Evolutionary conservation across 2,113 vertebrate species (phyloP).

Genomic region (Notothenia coriiceps): DNA sequence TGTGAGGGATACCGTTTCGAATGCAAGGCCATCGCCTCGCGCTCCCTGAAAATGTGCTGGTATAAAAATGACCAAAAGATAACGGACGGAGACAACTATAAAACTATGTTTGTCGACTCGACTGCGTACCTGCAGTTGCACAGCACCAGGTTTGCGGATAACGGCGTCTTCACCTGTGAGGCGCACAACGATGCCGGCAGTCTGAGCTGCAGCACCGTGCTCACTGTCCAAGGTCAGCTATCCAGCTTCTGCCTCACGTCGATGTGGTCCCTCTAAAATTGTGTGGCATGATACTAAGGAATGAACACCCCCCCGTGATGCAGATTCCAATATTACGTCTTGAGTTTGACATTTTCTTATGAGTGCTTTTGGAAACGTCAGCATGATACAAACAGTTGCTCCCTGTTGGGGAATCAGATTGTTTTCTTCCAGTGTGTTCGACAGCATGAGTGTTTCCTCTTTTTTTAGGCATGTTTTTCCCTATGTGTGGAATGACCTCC

Average conservation of each 20-base stretch:
- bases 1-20: slow-evolving; percentile 88
- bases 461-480: background rate
- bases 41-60: slow-evolving; percentile 90
- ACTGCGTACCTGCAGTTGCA: slow-evolving; percentile 90
- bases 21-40: slow-evolving; percentile 89
- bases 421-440: background rate
- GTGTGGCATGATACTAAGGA: slow-evolving; percentile 42
- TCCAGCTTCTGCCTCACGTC: background rate
- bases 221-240: slow-evolving; percentile 94
- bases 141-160: slow-evolving; percentile 85
- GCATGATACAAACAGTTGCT: slow-evolving; percentile 4
- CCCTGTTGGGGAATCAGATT: background rate
- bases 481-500: background rate
- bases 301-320: background rate
- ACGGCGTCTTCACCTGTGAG: slow-evolving; percentile 94
- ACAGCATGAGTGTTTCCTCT: slow-evolving; percentile 25
- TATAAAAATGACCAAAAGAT: slow-evolving; percentile 92
- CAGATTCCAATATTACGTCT: background rate
- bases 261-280: background rate
- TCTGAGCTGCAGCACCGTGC: slow-evolving; percentile 90
- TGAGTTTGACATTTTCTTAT: background rate
- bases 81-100: slow-evolving; percentile 87
- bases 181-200: slow-evolving; percentile 94
- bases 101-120: slow-evolving; percentile 87
- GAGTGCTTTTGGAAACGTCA: background rate